These are phyloP conservation scores for Psilanteris sp. DNA, from an alignment of 1,140 invertebrate genomes.

Conservation along the genomic window DNA sequence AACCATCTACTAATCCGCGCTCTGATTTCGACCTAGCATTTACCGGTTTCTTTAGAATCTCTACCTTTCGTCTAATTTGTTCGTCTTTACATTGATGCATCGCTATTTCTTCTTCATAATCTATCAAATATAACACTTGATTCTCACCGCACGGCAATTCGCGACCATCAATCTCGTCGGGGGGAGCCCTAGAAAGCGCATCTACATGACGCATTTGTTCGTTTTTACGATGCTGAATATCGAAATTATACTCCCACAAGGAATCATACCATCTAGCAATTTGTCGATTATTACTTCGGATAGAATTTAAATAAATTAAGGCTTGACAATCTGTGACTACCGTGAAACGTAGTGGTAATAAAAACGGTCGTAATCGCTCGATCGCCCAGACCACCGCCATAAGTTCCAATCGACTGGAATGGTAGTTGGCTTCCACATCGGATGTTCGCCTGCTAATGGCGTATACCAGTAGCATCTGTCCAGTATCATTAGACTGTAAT, in stretches of 20 bases:
- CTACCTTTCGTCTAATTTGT: too few relatives aligned
- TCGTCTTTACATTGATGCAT: too few relatives aligned
- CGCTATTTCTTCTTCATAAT: too few relatives aligned
- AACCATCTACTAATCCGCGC: too few relatives aligned
- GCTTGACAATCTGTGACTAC: slow-evolving; percentile 47
- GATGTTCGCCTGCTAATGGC: slow-evolving; percentile 48
- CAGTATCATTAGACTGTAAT: slow-evolving; percentile 53
- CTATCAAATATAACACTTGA: too few relatives aligned
- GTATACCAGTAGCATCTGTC: slow-evolving; percentile 20
- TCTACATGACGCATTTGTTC: slow-evolving; percentile 70
- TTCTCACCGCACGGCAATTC: slow-evolving; percentile 15
- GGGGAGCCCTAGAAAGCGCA: slow-evolving; percentile 70
- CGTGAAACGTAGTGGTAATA: slow-evolving; percentile 40
- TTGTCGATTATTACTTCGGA: slow-evolving; percentile 28
- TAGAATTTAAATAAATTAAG: slow-evolving; percentile 17
- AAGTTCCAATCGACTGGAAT: slow-evolving; percentile 60
- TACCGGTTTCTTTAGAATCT: too few relatives aligned
- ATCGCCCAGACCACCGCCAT: slow-evolving; percentile 53
- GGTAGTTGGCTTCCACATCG: slow-evolving; percentile 51
- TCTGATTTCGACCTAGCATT: too few relatives aligned
- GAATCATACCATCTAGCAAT: slow-evolving; percentile 14
- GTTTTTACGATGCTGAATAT: slow-evolving; percentile 23
- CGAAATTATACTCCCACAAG: slow-evolving; percentile 19
- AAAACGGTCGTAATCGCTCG: slow-evolving; percentile 32
- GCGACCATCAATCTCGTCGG: background rate